Evolutionary conservation across 2,797 vertebrate genomes (phyloP).

Genomic region (Echeneis naucrates): DNA sequence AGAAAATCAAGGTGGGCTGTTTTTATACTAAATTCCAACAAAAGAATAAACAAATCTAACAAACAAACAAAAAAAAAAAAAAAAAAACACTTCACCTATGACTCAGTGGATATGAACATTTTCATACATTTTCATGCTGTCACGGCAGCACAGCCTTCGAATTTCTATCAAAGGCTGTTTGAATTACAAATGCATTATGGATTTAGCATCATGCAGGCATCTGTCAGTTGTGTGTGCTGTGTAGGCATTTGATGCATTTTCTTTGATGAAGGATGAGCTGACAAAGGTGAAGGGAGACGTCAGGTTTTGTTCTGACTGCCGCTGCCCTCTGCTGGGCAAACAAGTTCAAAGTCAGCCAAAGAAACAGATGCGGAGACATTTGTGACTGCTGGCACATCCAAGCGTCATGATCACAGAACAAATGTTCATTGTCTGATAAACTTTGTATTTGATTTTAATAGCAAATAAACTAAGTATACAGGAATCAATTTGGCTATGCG

Average conservation of each 20-base stretch:
- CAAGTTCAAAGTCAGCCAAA: slow-evolving; percentile 8
- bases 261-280: neutral
- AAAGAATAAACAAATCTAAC: slow-evolving; percentile 22
- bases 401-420: slow-evolving; percentile 9
- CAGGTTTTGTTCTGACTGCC: slow-evolving; percentile 60
- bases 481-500: slow-evolving; percentile 10
- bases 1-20: slow-evolving; percentile 32
- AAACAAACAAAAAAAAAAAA: too few relatives aligned
- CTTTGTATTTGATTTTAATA: slow-evolving; percentile 14
- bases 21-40: slow-evolving; percentile 44
- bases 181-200: neutral
- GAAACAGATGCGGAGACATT: neutral
- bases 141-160: neutral
- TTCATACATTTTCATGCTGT: neutral
- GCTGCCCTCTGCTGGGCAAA: slow-evolving; percentile 78
- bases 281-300: slow-evolving; percentile 13
- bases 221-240: neutral
- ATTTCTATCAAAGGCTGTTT: too few relatives aligned
- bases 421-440: neutral
- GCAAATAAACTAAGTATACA: slow-evolving; percentile 14
- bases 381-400: slow-evolving; percentile 11
- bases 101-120: slow-evolving; percentile 3
- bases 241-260: slow-evolving; percentile 16
- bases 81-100: slow-evolving; percentile 11
- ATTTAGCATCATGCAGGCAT: neutral